Conservation (phyloP, 2,113 vertebrate genomes). For the Arenaria interpres region DNA sequence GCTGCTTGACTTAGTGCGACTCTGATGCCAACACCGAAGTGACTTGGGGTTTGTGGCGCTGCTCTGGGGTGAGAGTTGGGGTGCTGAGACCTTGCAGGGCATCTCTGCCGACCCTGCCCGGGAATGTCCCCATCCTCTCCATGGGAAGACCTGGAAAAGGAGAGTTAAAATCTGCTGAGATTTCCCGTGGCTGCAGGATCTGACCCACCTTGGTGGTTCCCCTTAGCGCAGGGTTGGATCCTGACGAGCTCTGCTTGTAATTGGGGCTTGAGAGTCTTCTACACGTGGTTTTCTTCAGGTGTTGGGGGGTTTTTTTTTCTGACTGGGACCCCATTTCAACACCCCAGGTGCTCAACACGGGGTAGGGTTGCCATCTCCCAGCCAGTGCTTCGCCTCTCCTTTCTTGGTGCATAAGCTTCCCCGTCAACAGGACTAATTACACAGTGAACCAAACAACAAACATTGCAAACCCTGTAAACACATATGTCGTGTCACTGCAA, state of each 20-base stretch:
- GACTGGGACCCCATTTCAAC: background rate
- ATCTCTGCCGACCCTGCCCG: background rate
- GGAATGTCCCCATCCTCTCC: background rate
- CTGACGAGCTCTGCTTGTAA: background rate
- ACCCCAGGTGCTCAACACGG: background rate
- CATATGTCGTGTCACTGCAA: constrained; percentile 68
- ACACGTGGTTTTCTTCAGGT: background rate
- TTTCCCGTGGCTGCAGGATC: background rate
- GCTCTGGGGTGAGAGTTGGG: background rate
- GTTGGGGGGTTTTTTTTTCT: background rate
- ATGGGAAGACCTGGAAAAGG: background rate
- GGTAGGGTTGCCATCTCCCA: background rate
- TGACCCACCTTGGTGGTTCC: background rate
- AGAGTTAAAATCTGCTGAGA: background rate
- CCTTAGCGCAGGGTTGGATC: background rate
- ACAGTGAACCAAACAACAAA: constrained; percentile 37
- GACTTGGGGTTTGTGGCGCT: background rate
- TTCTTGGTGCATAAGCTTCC: background rate
- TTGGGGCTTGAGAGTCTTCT: background rate
- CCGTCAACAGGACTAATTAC: constrained; percentile 56
- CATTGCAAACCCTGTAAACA: constrained; percentile 48
- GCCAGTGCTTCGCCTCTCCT: background rate
- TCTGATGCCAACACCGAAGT: background rate
- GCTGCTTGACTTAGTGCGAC: background rate
- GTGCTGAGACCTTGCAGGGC: background rate